These are phyloP conservation scores for Carassius gibelio DNA, from an alignment of 2,113 vertebrate genomes.

Conservation along the genomic window DNA sequence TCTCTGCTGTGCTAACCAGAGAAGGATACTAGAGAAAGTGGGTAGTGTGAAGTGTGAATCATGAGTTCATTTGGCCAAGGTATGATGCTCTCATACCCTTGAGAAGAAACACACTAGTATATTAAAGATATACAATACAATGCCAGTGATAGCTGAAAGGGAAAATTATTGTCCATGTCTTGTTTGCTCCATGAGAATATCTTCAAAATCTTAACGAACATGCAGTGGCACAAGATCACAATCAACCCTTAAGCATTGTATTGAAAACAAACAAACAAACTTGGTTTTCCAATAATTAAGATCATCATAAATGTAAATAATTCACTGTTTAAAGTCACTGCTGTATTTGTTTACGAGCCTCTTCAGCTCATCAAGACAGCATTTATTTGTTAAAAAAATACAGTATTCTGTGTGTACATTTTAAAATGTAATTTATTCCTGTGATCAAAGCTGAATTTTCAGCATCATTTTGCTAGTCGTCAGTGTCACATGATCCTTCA, in stretches of 20 bases:
- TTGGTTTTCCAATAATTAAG: background rate
- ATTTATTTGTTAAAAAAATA: background rate
- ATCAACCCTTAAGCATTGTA: background rate
- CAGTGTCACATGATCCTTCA: slow-evolving; percentile 1
- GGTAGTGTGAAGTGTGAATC: background rate
- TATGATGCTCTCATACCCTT: background rate
- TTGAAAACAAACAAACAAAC: background rate
- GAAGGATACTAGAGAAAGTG: background rate
- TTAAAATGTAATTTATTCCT: background rate
- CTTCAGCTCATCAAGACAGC: no score
- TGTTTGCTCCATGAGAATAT: background rate
- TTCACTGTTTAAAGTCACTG: background rate
- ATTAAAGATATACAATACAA: background rate
- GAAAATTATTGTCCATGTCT: background rate
- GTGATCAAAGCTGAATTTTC: background rate
- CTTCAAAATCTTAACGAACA: background rate
- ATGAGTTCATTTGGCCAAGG: slow-evolving; percentile 7
- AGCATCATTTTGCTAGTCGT: background rate
- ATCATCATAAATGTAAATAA: background rate
- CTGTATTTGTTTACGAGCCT: no score
- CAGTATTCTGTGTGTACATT: background rate
- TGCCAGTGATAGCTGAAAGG: background rate
- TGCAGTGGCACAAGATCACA: background rate
- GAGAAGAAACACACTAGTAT: background rate
- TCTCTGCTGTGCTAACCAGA: background rate